Base-by-base conservation (phyloP, 1,140 invertebrate genomes). In the honey bee (Apis mellifera) region DNA sequence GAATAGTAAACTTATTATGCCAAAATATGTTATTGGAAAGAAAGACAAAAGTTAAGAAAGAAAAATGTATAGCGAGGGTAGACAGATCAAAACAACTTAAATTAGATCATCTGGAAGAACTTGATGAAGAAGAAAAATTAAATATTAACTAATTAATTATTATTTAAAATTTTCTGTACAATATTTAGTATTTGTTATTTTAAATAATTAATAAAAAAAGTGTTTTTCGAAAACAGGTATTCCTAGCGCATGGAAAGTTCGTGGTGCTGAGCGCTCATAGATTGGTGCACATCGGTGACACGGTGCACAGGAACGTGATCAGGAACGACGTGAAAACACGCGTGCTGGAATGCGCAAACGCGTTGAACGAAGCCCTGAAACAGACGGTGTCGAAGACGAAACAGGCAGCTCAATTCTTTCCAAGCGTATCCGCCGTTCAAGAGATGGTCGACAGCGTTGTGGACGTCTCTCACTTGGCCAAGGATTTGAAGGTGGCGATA, bases 371-470 rank as follows among this genome's bases (percentile, higher is more conserved):
- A 87, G 96, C 96, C 9, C 94, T 99, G 2, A 97, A 97, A 55
- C 95, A 96, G 23, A 97, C 97, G 11, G 98, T 99, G 1, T 95
- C 95, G 17, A 97, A 98, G 90, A 98, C 98, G 0, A 99, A 99
- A 93, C 96, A 96, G 84, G 98, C 98, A 2, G 98, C 98, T 5
- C 95, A 97, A 62, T 97, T 98, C 93, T 99, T 98, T 91, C 98
- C 98, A 1, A 97, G 97, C 89, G 97, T 98, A 2, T 95, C 95
- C 26, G 97, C 98, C 1, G 97, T 99, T 1, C 97, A 98, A 86
- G 97, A 98, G 84, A 99, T 99, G 98, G 97, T 98, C 1, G 97
- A 98, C 92, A 96, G 97, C 17, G 96, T 99, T 26, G 96, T 97
- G 17, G 96, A 97, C 90, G 96, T 98, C 32, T 98, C 97, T 1